Base-by-base conservation (phyloP, 2,797 vertebrate species). In the Platalea minor region DNA sequence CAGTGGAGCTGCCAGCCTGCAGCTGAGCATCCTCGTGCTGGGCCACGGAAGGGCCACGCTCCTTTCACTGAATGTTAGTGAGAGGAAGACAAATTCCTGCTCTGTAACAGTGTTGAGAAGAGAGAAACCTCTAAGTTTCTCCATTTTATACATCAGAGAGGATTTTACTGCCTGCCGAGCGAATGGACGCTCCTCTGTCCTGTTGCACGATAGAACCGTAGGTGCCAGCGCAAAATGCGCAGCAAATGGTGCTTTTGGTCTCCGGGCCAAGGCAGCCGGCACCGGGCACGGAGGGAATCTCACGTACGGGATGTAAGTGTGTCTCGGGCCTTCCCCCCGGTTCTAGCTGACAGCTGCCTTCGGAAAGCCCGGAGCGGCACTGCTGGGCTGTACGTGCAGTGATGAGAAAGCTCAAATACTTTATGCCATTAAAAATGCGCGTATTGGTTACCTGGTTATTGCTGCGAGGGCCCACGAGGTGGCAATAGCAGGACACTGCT, bases 401-500 rank as follows among this genome's bases (percentile, higher is more conserved):
- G 12, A 5, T 6, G n/a, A 35, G 54, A 11, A 23, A 53, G 31
- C 37, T n/a, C 4, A 8, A n/a, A 48, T 25, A 43, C 13, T 53
- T 1, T 1, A 3, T 3, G 72, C 37, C 70, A 2, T 7, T 9
- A 0, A 25, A 20, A 3, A 3, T 7, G 4, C 9, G 4, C 0
- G 59, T 11, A 0, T 0, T 1, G 54, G 51, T 73, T 39, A 68
- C 81, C 75, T 24, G 86, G 86, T 33, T 64, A 69, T 89, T 95
- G 70, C 85, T 39, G 83, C 94, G 53, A 77, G 51, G 9, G 80
- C 79, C 97, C 96, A 95, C 88, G 78, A 97, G 97, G 95, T 96
- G 97, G 97, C 96, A 92, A 92, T 88, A 82, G 74, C 87, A 90
- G 84, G 91, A 94, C 96, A 91, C 63, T 2, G 90, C 95, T 96